Conservation (phyloP, 2,888 invertebrate species). For the Dione juno region DNA sequence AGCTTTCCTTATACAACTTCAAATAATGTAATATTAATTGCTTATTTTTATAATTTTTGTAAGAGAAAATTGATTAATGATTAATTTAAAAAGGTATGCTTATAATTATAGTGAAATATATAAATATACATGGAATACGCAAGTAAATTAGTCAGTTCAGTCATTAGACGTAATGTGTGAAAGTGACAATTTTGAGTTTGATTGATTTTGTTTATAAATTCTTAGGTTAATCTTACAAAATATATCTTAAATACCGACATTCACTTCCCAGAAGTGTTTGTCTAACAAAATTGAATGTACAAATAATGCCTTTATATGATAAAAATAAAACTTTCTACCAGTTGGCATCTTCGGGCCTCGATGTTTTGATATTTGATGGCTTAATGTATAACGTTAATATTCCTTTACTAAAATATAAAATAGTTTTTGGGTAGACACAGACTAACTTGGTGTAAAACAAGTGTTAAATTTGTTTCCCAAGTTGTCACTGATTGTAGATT, state of each 20-base stretch:
- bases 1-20: neutral
- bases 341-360: neutral
- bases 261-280: conserved; percentile 71
- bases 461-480: too few species aligned
- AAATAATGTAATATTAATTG: neutral
- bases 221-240: conserved; percentile 46
- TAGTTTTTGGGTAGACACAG: too few species aligned
- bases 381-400: neutral
- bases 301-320: conserved; percentile 41
- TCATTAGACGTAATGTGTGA: neutral
- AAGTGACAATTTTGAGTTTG: neutral
- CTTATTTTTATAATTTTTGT: too few species aligned
- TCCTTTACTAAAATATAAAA: neutral
- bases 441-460: too few species aligned
- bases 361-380: neutral
- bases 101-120: too few species aligned
- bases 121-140: neutral
- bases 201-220: conserved; percentile 30
- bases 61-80: too few species aligned
- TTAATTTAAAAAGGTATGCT: too few species aligned
- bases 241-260: conserved; percentile 57
- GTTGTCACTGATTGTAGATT: too few species aligned
- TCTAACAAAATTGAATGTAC: conserved; percentile 47
- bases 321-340: neutral
- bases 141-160: conserved; percentile 10